These are phyloP conservation scores for Panzeria rudis DNA, from an alignment of 2,888 invertebrate genomes.

Conservation along the genomic window DNA sequence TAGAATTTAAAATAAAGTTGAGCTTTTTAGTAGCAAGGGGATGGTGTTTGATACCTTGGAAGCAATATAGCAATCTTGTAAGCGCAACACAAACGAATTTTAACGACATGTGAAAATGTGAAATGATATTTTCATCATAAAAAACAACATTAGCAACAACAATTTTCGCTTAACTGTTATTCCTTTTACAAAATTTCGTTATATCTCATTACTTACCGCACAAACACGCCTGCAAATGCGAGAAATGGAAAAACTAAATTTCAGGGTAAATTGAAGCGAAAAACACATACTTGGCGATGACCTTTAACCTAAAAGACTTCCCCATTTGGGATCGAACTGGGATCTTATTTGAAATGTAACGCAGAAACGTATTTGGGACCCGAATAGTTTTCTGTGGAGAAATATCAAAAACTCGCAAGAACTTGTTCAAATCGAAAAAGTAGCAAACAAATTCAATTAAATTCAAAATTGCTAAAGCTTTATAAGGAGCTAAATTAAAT, in stretches of 20 bases:
- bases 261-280: neutral
- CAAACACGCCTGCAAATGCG: neutral
- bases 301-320: no score
- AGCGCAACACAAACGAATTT: slow-evolving; percentile 80
- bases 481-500: no score
- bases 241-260: neutral
- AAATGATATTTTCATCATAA: slow-evolving; percentile 76
- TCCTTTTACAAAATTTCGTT: neutral
- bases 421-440: no score
- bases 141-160: slow-evolving; percentile 1
- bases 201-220: neutral
- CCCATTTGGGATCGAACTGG: no score
- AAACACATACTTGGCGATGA: no score
- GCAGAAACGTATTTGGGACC: no score
- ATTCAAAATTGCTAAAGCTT: no score
- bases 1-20: slow-evolving; percentile 6
- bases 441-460: no score
- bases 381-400: no score
- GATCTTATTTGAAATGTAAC: no score
- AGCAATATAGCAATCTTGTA: slow-evolving; percentile 80
- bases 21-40: slow-evolving; percentile 43
- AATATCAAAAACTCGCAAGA: no score
- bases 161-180: slow-evolving; percentile 27
- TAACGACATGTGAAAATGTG: slow-evolving; percentile 82
- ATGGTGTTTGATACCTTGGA: slow-evolving; percentile 27